Evolutionary conservation across 1,140 invertebrate species (phyloP).

Genomic region (Anoplolepis gracilipes): DNA sequence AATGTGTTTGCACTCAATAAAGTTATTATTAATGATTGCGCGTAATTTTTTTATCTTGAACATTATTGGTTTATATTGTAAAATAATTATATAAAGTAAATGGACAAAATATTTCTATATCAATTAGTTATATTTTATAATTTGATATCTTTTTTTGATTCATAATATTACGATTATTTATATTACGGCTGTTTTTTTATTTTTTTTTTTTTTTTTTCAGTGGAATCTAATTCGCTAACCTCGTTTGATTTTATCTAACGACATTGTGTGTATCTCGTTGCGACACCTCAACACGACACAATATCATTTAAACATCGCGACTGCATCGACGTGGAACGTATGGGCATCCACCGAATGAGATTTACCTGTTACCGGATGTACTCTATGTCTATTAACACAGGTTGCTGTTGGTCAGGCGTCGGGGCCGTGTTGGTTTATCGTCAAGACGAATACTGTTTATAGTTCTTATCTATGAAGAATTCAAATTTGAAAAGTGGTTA

Average conservation of each 20-base stretch:
- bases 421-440: neutral
- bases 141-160: neutral
- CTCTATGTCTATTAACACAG: constrained; percentile 64
- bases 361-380: constrained; percentile 70
- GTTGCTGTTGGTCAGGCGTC: constrained; percentile 66
- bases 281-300: constrained; percentile 64
- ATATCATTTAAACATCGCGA: constrained; percentile 65
- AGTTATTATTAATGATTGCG: too few species aligned
- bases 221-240: constrained; percentile 26
- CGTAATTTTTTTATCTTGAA: neutral
- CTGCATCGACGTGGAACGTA: constrained; percentile 58
- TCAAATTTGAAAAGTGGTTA: too few species aligned
- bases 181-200: neutral
- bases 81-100: neutral
- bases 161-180: neutral
- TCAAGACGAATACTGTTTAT: neutral
- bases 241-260: constrained; percentile 38
- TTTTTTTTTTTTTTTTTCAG: too few species aligned
- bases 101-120: neutral
- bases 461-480: neutral
- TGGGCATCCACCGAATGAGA: constrained; percentile 69
- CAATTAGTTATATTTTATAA: neutral
- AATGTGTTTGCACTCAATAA: too few species aligned
- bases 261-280: constrained; percentile 44
- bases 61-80: neutral